Evolutionary conservation across 2,113 vertebrate genomes (phyloP), one percentile per base, ranked within the genome.

Genomic region (Pelusios castaneus): DNA sequence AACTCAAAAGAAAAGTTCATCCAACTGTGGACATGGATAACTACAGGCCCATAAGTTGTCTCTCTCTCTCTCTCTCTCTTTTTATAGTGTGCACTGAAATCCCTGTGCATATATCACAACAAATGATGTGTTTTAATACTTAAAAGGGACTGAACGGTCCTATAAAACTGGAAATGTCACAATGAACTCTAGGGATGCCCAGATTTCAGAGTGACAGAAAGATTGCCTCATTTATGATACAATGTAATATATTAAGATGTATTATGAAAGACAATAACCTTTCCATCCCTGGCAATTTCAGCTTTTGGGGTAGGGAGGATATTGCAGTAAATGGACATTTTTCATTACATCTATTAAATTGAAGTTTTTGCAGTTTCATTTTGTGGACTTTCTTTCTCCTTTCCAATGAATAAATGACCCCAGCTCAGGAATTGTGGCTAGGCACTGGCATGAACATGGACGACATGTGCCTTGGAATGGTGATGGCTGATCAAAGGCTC

Each of bases 81-180:
- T 95, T 79, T 25, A 56, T 60, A 47, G 56, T 54, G 89, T 80
- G 43, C 85, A 90, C 45, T 89, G 67, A 78, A 91, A 89, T 89
- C 85, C 76, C 43, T 94, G 58, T 41, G 47, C 75, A 89, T 95
- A 89, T 94, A 94, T 97, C 88, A 82, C 92, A 81, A 89, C 91
- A 96, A 95, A 80, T 85, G 70, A 93, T 90, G 73, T 14, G 45
- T 92, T 95, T 96, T 93, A 97, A 94, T 89, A 89, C 85, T 97
- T 97, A 86, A 96, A 90, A 96, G 4, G 84, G 75, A 86, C 73
- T 81, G 78, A 97, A 92, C 88, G 78, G 90, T 84, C 91, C 89
- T 55, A 96, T 97, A 97, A 97, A 98, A 94, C 8, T 41, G 51
- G 51, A 98, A 98, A 98, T 97, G 96, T 96, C 97, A 98, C 90